Conservation (phyloP, 2,888 invertebrate species). For the Boloria selene region DNA sequence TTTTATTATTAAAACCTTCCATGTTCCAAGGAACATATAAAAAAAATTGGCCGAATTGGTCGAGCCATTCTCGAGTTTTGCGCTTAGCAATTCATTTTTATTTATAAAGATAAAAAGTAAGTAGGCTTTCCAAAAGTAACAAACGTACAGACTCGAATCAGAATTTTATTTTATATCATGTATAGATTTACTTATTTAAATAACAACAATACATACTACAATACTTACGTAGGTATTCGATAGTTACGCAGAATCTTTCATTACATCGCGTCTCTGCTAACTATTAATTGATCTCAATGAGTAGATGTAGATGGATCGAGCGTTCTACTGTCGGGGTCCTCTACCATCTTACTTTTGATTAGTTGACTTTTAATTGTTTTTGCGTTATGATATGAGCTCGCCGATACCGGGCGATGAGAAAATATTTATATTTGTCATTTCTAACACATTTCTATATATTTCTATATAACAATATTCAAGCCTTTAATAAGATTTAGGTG, state of each 20-base stretch:
- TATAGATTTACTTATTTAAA: not conserved
- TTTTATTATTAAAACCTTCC: too few species aligned
- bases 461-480: too few species aligned
- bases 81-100: too few species aligned
- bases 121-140: too few species aligned
- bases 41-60: too few species aligned
- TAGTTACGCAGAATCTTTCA: constrained; percentile 9
- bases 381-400: constrained; percentile 2
- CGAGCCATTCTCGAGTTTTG: too few species aligned
- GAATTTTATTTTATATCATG: too few species aligned
- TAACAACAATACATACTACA: too few species aligned
- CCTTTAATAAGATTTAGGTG: too few species aligned
- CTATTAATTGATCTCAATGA: constrained; percentile 71
- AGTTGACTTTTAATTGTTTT: constrained; percentile 14
- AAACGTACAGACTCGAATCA: too few species aligned
- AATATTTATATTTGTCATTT: not conserved
- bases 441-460: not conserved
- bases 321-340: constrained; percentile 37
- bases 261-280: constrained; percentile 47
- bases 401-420: not conserved
- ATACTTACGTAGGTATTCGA: not conserved
- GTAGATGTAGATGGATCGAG: constrained; percentile 53
- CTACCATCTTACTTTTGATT: constrained; percentile 19
- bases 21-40: too few species aligned
- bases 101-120: too few species aligned